phyloP scores from a whole-genome alignment of 2,797 vertebrate genomes.

The Gobio occitaniae region DNA sequence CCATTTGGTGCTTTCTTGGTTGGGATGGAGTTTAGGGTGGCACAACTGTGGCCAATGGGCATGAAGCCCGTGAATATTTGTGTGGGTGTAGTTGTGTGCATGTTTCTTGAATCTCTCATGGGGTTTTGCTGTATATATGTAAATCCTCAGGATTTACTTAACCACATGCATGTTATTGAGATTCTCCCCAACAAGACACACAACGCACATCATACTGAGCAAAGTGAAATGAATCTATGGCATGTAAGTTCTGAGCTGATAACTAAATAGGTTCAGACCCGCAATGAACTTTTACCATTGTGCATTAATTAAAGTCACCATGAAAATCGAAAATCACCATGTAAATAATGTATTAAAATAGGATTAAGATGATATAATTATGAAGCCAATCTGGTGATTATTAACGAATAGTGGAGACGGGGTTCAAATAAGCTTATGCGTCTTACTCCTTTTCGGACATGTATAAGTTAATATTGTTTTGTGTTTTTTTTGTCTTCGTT shows the following conservation, averaged over 20 bases:
- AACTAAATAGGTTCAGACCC: background rate
- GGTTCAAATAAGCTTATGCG: no score
- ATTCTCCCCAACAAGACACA: slow-evolving; percentile 77
- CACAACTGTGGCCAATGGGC: background rate
- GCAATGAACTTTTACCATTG: background rate
- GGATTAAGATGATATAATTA: no score
- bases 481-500: no score
- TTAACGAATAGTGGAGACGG: no score
- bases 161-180: slow-evolving; percentile 79
- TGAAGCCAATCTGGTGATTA: no score
- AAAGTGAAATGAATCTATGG: slow-evolving; percentile 68
- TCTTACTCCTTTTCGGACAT: no score
- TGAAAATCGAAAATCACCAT: no score
- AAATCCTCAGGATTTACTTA: slow-evolving; percentile 79
- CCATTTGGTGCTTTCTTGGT: slow-evolving; percentile 13
- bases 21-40: slow-evolving; percentile 24
- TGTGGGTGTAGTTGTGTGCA: slow-evolving; percentile 41
- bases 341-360: no score
- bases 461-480: no score
- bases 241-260: slow-evolving; percentile 42
- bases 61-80: slow-evolving; percentile 26
- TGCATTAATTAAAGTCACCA: background rate
- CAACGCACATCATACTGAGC: slow-evolving; percentile 65
- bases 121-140: slow-evolving; percentile 70
- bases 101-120: slow-evolving; percentile 42